Base-by-base conservation (phyloP, 2,888 invertebrate species). In the Idaea dimidiata region DNA sequence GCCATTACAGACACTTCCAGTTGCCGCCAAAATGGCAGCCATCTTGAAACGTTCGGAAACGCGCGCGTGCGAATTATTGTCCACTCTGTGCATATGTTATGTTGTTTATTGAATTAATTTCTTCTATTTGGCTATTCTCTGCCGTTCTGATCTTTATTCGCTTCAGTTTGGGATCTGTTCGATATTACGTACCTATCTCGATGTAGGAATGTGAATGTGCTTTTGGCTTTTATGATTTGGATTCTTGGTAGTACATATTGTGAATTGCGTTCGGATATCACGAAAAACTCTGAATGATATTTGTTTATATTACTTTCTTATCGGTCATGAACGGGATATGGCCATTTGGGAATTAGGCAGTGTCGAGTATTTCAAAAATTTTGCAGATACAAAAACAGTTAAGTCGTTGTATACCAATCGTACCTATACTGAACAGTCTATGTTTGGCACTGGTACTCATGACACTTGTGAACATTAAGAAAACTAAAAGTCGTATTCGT, bases 41-140 rank as follows among this genome's bases (percentile, higher is more conserved):
- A 74, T 74, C 70, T 74, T 72, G 84, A 80, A 74, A 76, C 82
- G 83, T 86, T 86, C 82, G 82, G 86, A 86, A 81, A 83, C 78
- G 83, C 87, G 81, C 89, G 88, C 86, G 88, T 91, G 91, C 90
- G 81, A 90, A 91, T 89, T 91, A 91, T 91, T 88, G 89, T 88
- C 77, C 77, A 71, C 71, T 71, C 86, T 83, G 81, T 87, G 87
- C 89, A 89, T 89, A 88, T 90, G 89, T 86, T 88, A 88, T 87
- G 84, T 91, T 89, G 89, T 90, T 91, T 91, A 91, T 91, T 86
- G 88, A 86, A 90, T 91, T 91, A 91, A 91, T 91, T 90, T 89
- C 81, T 86, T 83, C 82, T 80, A 84, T 84, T 83, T 80, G 83
- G 83, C 83, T 83, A 81, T 76, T 76, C 72, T 76, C 78, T 69